These are phyloP conservation scores for Trichechus manatus DNA, from an alignment of 2,113 vertebrate genomes.

Conservation along the genomic window DNA sequence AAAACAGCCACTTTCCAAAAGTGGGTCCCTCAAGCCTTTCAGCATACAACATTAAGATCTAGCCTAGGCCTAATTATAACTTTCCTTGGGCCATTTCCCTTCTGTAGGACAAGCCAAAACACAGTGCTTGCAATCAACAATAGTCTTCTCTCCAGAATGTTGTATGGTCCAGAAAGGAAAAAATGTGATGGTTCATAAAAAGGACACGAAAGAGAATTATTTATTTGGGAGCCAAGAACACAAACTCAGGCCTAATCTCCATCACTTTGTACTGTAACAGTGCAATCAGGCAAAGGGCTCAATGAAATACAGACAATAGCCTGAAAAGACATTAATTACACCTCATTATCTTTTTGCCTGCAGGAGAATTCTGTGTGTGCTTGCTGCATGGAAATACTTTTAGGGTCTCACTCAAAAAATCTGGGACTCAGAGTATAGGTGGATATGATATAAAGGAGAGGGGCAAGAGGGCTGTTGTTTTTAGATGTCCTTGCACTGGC, in stretches of 20 bases:
- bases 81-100: background rate
- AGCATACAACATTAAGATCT: background rate
- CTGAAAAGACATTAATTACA: background rate
- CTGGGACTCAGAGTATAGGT: background rate
- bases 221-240: background rate
- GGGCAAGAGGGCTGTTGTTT: background rate
- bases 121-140: background rate
- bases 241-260: background rate
- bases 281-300: background rate
- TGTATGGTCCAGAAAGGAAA: background rate
- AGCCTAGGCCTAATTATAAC: background rate
- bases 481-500: background rate
- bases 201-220: background rate
- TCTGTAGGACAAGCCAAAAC: background rate
- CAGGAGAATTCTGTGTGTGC: conserved; percentile 11
- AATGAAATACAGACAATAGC: background rate
- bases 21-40: background rate
- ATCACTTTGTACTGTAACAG: background rate
- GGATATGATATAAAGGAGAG: background rate
- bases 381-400: conserved; percentile 9
- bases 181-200: background rate
- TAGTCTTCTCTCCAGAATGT: background rate
- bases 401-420: background rate
- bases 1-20: conserved; percentile 14
- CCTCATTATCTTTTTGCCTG: conserved; percentile 1